Evolutionary conservation across 92 coral and sea anemone genomes (phyloP), one percentile per base, ranked within the genome.

Genomic region (Phenganax marumi): DNA sequence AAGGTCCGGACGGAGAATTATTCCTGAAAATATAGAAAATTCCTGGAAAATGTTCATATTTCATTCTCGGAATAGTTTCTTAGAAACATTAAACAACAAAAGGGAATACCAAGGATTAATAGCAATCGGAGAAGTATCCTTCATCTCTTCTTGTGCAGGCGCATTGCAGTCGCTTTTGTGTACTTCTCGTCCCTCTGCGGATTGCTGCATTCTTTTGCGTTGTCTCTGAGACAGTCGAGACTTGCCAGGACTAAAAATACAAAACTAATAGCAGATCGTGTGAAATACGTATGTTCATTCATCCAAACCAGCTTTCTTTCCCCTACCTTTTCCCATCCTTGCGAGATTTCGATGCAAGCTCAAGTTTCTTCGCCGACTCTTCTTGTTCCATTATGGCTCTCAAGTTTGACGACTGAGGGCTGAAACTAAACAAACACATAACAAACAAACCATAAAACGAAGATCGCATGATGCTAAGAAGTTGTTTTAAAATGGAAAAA

Each of bases 301-400:
- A 63, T 1, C 70, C 23, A 63, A 63, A 10, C 23, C 7, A 63
- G 68, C 70, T 33, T 58, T 8, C n/a, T 58, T 5, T 58, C 21
- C n/a, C 21, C 68, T 12, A 78, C 83, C 83, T 78, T 62, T 61
- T 78, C 12, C 73, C 73, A 12, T 78, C 83, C 47, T 78, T 78
- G 57, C 68, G 46, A 26, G 71, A 18, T 63, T 78, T 66, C n/a
- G n/a, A n/a, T n/a, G 12, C 66, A 47, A 61, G 19, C 73, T 61
- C 57, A 8, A 23, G 1, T 11, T 78, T 66, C 51, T 63, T 62
- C 68, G 18, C 50, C 23, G 49, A 69, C 70, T 86, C 80, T 53
- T 94, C 91, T 70, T 94, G 95, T 68, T 94, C 93, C 88, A 94
- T 94, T 46, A 94, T 94, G 13, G 88, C 87, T 65, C 90, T 89